Evolutionary conservation across 2,888 invertebrate species (phyloP).

Genomic region (Rhaphigaster nebulosa): DNA sequence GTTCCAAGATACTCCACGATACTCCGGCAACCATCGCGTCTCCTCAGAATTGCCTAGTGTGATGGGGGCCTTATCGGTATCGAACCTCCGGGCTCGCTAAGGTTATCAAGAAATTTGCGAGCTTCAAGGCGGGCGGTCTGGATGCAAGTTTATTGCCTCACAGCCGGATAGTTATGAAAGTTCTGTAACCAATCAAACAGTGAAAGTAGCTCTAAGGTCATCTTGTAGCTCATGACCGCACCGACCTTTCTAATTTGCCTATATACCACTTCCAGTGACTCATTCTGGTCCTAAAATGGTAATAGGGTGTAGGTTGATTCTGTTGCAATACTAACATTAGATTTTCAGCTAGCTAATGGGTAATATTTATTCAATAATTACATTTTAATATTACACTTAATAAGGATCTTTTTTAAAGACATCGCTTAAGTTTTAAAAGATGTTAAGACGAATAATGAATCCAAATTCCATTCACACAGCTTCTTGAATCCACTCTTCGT

Average conservation of each 20-base stretch:
- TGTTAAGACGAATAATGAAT: too few species aligned
- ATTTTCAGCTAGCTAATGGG: background rate
- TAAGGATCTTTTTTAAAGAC: too few species aligned
- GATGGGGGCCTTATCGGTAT: too few species aligned
- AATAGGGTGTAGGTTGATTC: background rate
- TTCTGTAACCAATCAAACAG: background rate
- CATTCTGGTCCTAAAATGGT: background rate
- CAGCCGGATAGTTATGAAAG: background rate
- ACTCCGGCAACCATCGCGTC: too few species aligned
- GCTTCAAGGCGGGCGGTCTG: background rate
- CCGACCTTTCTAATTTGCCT: constrained; percentile 7
- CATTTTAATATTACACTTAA: too few species aligned
- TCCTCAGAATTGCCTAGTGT: too few species aligned
- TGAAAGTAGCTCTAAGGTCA: background rate
- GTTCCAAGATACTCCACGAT: too few species aligned
- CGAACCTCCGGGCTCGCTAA: background rate
- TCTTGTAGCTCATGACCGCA: too few species aligned
- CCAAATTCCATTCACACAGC: too few species aligned
- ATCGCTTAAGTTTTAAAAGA: too few species aligned
- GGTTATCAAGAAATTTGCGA: background rate
- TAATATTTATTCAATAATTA: too few species aligned
- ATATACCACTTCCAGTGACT: background rate
- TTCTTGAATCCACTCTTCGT: too few species aligned
- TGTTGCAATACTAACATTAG: background rate
- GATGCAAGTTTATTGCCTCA: background rate